Base-by-base conservation (phyloP, 2,797 vertebrate species). In the Halcyon leucocephala region DNA sequence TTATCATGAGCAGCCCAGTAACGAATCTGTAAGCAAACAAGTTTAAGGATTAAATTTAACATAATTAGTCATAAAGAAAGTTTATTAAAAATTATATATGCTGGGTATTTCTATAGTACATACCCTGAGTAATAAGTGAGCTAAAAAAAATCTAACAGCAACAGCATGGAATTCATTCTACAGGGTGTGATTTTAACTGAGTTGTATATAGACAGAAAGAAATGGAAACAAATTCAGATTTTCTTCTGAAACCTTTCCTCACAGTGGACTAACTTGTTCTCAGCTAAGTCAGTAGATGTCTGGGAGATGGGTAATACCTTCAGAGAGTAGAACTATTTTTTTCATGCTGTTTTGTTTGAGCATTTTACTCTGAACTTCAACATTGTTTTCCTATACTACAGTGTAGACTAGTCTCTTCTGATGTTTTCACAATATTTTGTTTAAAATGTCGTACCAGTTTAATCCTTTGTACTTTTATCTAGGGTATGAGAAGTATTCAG, bases 1-100 rank as follows among this genome's bases (percentile, higher is more conserved):
- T 98, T 98, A 92, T 99, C 99, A n/a, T 98, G 97, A 71, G 93
- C 97, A 65, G 98, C 98, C 99, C 99, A 99, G 97, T 98, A 99
- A 86, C 98, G 99, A 82, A 99, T 98, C 99, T 99, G 96, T 29
- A 86, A 93, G 86, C 20, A 73, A 80, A n/a, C 20, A 95, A 82
- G 62, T 60, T 4, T 12, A 65, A 64, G 33, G 19, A 90, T 19
- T 39, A 78, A 41, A 70, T 85, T 55, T 60, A 71, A 71, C 10
- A 71, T 17, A 65, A 39, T 67, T 64, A 57, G 41, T 60, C 5
- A 71, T 13, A 81, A 66, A 69, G 8, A 31, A 51, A 62, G 28
- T 15, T 49, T n/a, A 85, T 31, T 54, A 81, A 64, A 86, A 19
- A 28, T 4, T 11, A 84, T 41, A 25, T 24, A 24, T 8, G 6